Conservation (phyloP, 2,797 vertebrate species). For the Pseudocheirus occidentalis region DNA sequence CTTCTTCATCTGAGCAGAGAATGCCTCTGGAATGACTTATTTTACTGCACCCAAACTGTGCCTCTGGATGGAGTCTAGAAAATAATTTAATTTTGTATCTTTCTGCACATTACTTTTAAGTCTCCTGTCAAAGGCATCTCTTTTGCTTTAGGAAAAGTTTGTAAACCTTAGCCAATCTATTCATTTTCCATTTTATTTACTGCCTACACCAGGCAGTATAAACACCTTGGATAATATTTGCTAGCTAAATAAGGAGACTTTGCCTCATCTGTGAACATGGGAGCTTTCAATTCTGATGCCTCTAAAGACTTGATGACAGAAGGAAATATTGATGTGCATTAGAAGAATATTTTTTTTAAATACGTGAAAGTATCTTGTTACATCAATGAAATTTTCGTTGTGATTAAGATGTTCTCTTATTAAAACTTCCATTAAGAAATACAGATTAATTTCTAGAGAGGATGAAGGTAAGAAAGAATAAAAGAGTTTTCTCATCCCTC, state of each 20-base stretch:
- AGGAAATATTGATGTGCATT: slow-evolving; percentile 5
- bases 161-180: slow-evolving; percentile 49
- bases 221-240: slow-evolving; percentile 56
- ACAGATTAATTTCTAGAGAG: background rate
- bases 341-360: slow-evolving; percentile 40
- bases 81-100: slow-evolving; percentile 75
- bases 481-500: background rate
- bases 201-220: slow-evolving; percentile 45
- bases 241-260: slow-evolving; percentile 62
- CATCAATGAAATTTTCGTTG: slow-evolving; percentile 32
- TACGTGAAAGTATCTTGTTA: slow-evolving; percentile 28
- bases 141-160: slow-evolving; percentile 62
- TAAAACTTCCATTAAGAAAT: background rate
- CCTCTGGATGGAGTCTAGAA: slow-evolving; percentile 56
- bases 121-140: slow-evolving; percentile 26
- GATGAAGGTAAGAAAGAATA: background rate
- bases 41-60: slow-evolving; percentile 19
- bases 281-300: slow-evolving; percentile 55
- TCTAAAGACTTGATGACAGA: slow-evolving; percentile 44
- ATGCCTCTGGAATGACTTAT: slow-evolving; percentile 63
- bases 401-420: slow-evolving; percentile 22
- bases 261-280: background rate
- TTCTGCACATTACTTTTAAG: slow-evolving; percentile 67
- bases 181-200: slow-evolving; percentile 66
- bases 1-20: slow-evolving; percentile 49